Conservation (phyloP, 2,888 invertebrate genomes). For the Drosophila diplacantha region DNA sequence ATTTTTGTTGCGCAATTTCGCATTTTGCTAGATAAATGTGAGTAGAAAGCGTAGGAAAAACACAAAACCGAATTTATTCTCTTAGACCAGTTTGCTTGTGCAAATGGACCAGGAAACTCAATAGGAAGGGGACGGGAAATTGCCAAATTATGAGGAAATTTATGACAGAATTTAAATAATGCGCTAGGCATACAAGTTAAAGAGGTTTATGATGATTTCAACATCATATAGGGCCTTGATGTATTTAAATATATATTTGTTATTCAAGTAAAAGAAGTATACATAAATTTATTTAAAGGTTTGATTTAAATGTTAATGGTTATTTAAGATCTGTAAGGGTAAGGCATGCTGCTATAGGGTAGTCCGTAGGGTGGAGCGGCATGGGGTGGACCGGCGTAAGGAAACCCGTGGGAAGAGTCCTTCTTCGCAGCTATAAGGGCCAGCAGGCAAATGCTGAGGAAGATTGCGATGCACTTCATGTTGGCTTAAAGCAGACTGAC, state of each 20-base stretch:
- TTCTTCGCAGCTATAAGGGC: too few species aligned
- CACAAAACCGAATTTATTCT: slow-evolving; percentile 30
- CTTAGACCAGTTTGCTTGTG: slow-evolving; percentile 15
- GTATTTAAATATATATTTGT: neutral
- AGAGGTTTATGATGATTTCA: neutral
- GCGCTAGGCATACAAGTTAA: neutral
- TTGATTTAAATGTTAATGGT: neutral
- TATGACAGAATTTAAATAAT: slow-evolving; percentile 26
- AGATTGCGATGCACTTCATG: too few species aligned
- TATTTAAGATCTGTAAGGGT: neutral
- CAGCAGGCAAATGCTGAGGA: too few species aligned
- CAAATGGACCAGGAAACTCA: slow-evolving; percentile 14
- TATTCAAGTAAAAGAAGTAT: neutral
- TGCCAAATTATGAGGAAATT: slow-evolving; percentile 26
- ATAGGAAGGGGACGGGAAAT: slow-evolving; percentile 24
- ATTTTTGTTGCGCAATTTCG: slow-evolving; percentile 38
- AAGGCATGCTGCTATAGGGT: too few species aligned
- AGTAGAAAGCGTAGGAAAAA: slow-evolving; percentile 17
- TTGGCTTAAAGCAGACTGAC: too few species aligned
- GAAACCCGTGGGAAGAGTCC: too few species aligned
- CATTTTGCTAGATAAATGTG: slow-evolving; percentile 29
- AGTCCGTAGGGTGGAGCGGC: too few species aligned
- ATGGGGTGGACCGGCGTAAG: too few species aligned
- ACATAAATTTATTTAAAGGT: neutral
- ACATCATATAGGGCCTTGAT: neutral